Evolutionary conservation across 2,888 invertebrate species (phyloP).

Genomic region (Heterodera filipjevi): DNA sequence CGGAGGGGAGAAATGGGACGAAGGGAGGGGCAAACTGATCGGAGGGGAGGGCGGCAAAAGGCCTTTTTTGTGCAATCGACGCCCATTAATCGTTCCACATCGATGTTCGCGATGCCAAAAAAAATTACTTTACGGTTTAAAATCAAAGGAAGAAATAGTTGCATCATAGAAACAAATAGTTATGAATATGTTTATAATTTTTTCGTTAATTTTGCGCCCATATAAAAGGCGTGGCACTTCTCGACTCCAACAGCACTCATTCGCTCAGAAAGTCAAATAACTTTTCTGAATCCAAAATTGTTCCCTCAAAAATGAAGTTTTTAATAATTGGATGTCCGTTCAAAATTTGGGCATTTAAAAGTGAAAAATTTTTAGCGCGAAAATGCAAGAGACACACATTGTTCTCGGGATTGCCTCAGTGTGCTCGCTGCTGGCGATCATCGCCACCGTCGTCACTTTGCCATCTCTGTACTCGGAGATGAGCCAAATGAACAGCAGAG

Average conservation of each 20-base stretch:
- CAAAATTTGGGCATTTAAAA: neutral
- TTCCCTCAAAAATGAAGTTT: too few species aligned
- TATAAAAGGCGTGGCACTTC: neutral
- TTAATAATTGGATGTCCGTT: too few species aligned
- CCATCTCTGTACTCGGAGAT: slow-evolving; percentile 57
- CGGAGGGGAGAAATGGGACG: too few species aligned
- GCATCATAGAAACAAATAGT: too few species aligned
- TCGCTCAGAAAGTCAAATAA: neutral
- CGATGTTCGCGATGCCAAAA: too few species aligned
- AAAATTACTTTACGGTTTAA: too few species aligned
- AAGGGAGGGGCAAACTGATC: too few species aligned
- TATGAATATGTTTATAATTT: too few species aligned
- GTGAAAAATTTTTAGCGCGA: neutral
- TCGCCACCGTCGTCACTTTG: slow-evolving; percentile 55
- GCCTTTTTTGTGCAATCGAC: too few species aligned
- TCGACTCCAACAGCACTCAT: neutral
- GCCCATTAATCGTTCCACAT: too few species aligned
- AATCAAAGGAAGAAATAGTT: too few species aligned
- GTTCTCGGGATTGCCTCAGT: slow-evolving; percentile 46
- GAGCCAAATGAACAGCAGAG: slow-evolving; percentile 49
- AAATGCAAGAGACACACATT: slow-evolving; percentile 41
- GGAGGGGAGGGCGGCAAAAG: too few species aligned
- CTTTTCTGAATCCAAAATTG: neutral
- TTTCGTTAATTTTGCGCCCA: neutral
- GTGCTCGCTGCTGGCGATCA: slow-evolving; percentile 47